phyloP scores from a whole-genome alignment of 1,140 invertebrate genomes.

The Lordiphosa collinella region DNA sequence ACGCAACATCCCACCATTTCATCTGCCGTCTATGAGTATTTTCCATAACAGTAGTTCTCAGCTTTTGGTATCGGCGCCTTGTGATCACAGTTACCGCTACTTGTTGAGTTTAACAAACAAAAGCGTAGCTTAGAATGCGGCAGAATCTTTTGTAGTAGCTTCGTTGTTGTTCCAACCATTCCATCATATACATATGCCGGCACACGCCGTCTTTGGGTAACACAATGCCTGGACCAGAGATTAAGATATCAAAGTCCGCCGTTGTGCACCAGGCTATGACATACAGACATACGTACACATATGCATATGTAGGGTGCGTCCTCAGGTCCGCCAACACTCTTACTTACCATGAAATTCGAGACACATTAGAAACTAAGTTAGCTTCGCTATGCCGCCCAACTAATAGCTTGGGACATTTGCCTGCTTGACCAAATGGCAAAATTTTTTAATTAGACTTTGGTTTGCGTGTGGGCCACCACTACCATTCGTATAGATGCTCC shows the following conservation, averaged over 20 bases:
- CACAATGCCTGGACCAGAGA: conserved; percentile 58
- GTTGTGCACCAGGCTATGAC: conserved; percentile 63
- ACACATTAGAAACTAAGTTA: conserved; percentile 51
- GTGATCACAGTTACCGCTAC: conserved; percentile 70
- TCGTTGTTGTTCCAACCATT: conserved; percentile 10
- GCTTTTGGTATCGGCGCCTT: conserved; percentile 48
- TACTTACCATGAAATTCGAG: conserved; percentile 52
- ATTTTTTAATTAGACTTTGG: conserved; percentile 68
- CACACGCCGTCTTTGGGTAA: conserved; percentile 64
- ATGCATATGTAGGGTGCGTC: background rate
- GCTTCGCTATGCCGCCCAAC: conserved; percentile 46
- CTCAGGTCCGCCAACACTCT: conserved; percentile 44
- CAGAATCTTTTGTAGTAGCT: conserved; percentile 41
- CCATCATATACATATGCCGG: conserved; percentile 40
- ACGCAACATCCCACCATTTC: too few relatives aligned
- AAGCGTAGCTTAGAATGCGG: conserved; percentile 58
- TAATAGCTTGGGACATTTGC: conserved; percentile 72
- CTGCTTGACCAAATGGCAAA: conserved; percentile 33
- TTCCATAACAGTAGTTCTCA: conserved; percentile 33
- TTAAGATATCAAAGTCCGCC: conserved; percentile 74
- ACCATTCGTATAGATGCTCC: conserved; percentile 20
- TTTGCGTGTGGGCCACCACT: conserved; percentile 68
- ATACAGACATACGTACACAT: conserved; percentile 40
- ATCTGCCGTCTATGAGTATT: too few relatives aligned
- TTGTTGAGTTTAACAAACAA: conserved; percentile 57